phyloP scores from a whole-genome alignment of 1,140 invertebrate genomes.

The Trichoplusia ni region DNA sequence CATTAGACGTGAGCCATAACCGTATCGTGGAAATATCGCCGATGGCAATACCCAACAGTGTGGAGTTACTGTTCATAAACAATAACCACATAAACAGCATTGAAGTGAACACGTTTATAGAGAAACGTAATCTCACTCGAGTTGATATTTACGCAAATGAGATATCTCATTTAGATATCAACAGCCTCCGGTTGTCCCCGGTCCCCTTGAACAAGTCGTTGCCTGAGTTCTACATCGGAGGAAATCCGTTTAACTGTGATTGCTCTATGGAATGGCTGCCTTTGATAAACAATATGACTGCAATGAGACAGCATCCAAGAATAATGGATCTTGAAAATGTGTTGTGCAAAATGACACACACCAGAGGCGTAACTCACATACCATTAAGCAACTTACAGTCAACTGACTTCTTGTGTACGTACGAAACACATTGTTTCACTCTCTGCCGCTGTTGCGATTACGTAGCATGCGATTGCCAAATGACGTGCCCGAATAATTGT shows the following conservation, averaged over 20 bases:
- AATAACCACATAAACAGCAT: conserved; percentile 93
- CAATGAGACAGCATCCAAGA: conserved; percentile 89
- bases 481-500: conserved; percentile 95
- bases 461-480: conserved; percentile 96
- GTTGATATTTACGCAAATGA: conserved; percentile 95
- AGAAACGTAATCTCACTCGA: conserved; percentile 90
- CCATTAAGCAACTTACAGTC: conserved; percentile 85
- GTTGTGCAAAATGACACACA: conserved; percentile 91
- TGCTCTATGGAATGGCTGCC: conserved; percentile 96
- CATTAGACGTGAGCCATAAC: conserved; percentile 93
- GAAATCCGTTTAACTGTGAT: conserved; percentile 95
- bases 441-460: conserved; percentile 97
- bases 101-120: conserved; percentile 92
- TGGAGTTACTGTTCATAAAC: conserved; percentile 93
- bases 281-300: conserved; percentile 91
- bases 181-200: conserved; percentile 88
- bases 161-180: conserved; percentile 90
- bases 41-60: conserved; percentile 91
- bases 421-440: conserved; percentile 95
- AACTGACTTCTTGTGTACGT: conserved; percentile 93
- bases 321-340: conserved; percentile 94
- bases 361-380: conserved; percentile 85
- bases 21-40: conserved; percentile 90
- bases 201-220: conserved; percentile 86
- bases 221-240: conserved; percentile 93